Base-by-base conservation (phyloP, 2,113 vertebrate species). In the Xiphorhynchus elegans region DNA sequence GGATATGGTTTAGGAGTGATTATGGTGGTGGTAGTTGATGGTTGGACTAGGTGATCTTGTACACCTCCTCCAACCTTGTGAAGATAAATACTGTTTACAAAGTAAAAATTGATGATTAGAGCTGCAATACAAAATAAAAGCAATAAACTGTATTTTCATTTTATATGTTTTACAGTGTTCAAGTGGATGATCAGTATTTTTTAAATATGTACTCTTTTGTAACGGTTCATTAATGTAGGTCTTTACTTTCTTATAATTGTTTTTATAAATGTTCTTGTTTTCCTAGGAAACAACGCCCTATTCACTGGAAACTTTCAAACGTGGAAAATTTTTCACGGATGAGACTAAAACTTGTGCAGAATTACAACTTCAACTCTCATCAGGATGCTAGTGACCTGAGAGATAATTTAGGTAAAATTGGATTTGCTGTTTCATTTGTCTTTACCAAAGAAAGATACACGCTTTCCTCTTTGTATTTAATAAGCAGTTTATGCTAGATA, bases 321-420 rank as follows among this genome's bases (percentile, higher is more conserved):
- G 99, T 99, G 39, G 99, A 99, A 98, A 99, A 99, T 96, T 99
- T 98, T 95, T 99, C 99, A 39, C 99, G 99, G 58, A 99, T 99
- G 99, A 98, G 98, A 93, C 98, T 99, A 81, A 99, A 99, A 96
- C 96, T 99, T 64, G 98, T 99, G 42, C 98, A 98, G 31, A 99
- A 99, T 96, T 98, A 99, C 97, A 99, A 98, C 97, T 99, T 98
- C 95, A 99, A 98, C 90, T 97, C 96, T 33, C 99, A 99, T 83
- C 95, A 97, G 76, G 99, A 99, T 78, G 99, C 99, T 96, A 99
- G 99, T 77, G 99, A 99, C 75, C 98, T 99, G 84, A 98, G 99
- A 95, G 99, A 99, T 97, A 99, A 99, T 95, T 97, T 99, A 69
- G 99, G 99, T 99, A 95, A 98, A 97, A 82, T 64, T 53, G 5